Percentiles rank a stretch among this genome's conserved stretches.
Conservation (phyloP, 2,113 vertebrate genomes). For the Ammodytes marinus region DNA sequence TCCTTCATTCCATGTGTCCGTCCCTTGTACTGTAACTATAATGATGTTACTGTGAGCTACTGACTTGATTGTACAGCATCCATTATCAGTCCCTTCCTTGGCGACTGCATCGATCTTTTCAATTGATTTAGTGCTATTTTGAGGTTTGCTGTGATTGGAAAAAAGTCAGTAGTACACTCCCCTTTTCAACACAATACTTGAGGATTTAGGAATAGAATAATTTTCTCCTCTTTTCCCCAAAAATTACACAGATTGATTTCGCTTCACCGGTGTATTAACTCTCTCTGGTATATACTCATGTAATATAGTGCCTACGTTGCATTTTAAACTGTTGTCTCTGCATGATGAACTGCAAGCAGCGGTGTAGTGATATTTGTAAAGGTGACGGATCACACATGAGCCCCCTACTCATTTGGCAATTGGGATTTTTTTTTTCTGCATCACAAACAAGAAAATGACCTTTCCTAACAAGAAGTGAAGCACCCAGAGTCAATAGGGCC, state of each 20-base stretch:
- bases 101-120: neutral
- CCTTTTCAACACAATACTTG: neutral
- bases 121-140: neutral
- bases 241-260: neutral
- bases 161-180: neutral
- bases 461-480: conserved; percentile 58
- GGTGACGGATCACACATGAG: conserved; percentile 30
- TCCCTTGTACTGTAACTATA: neutral
- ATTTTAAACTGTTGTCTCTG: conserved; percentile 45
- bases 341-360: conserved; percentile 58
- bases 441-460: conserved; percentile 66
- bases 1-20: too few species aligned
- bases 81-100: neutral
- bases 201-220: neutral
- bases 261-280: conserved; percentile 17
- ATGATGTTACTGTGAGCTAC: neutral
- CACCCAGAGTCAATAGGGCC: conserved; percentile 11
- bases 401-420: conserved; percentile 31
- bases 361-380: conserved; percentile 66
- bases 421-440: conserved; percentile 48
- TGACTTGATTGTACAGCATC: neutral
- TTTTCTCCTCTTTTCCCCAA: neutral
- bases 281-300: neutral
- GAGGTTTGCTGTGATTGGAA: neutral
- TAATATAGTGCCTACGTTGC: conserved; percentile 20